phyloP scores from a whole-genome alignment of 1,140 invertebrate genomes.

The Neodiprion fabricii region DNA sequence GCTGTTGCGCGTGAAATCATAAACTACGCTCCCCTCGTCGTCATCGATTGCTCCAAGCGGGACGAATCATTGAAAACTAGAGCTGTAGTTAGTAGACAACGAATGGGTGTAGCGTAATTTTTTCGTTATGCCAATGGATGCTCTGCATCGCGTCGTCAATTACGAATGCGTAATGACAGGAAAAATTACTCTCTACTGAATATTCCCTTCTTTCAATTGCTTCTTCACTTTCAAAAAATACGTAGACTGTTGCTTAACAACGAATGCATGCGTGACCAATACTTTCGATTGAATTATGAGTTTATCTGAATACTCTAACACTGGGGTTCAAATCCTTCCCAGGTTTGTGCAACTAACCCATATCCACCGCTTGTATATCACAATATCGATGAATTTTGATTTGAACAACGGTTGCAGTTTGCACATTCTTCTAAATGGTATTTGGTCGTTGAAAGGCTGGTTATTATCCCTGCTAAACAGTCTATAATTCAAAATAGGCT shows the following conservation, averaged over 20 bases:
- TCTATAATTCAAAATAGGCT: not conserved
- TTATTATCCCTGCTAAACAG: not conserved
- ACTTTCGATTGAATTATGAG: not conserved
- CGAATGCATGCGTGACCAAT: not conserved
- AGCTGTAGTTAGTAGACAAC: too few species aligned
- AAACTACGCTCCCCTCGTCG: too few species aligned
- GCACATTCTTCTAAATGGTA: too few species aligned
- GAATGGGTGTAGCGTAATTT: too few species aligned
- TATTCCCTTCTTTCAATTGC: not conserved
- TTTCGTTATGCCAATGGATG: not conserved
- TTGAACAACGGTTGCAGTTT: too few species aligned
- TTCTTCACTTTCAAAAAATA: not conserved
- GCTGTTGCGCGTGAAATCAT: too few species aligned
- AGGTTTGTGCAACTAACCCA: too few species aligned
- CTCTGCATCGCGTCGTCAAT: not conserved
- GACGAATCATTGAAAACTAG: too few species aligned
- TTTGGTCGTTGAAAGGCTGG: not conserved
- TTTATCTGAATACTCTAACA: not conserved
- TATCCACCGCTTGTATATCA: too few species aligned
- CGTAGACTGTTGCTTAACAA: not conserved
- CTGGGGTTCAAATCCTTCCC: too few species aligned
- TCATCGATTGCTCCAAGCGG: too few species aligned
- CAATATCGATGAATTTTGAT: too few species aligned
- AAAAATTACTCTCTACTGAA: not conserved
- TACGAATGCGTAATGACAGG: not conserved